Conservation (phyloP, 2,113 vertebrate species). For the Alethe diademata region DNA sequence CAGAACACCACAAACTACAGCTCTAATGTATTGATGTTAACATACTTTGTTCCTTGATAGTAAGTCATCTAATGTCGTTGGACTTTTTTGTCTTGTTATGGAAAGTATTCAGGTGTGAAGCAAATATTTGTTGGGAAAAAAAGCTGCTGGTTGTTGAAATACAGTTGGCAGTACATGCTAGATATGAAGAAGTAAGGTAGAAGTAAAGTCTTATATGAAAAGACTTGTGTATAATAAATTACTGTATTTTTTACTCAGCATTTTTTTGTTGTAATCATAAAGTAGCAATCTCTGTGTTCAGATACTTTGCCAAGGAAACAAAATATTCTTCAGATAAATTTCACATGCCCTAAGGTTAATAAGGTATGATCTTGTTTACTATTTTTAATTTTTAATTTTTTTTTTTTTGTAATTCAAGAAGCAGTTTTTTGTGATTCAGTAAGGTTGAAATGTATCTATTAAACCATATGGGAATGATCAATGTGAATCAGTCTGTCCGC, state of each 20-base stretch:
- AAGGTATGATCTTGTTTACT: slow-evolving; percentile 67
- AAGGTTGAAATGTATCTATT: slow-evolving; percentile 45
- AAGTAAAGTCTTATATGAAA: slow-evolving; percentile 63
- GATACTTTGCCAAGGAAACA: slow-evolving; percentile 53
- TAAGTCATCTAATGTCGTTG: not conserved
- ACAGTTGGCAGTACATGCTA: not conserved
- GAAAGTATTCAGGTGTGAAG: not conserved
- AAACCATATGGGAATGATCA: slow-evolving; percentile 52
- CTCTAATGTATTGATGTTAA: slow-evolving; percentile 39
- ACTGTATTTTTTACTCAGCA: slow-evolving; percentile 41
- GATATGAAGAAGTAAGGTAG: slow-evolving; percentile 25
- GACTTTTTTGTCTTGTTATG: not conserved
- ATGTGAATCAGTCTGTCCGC: slow-evolving; percentile 32
- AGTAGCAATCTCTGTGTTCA: slow-evolving; percentile 65
- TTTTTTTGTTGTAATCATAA: slow-evolving; percentile 71
- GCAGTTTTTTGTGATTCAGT: slow-evolving; percentile 42
- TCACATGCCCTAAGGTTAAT: slow-evolving; percentile 67
- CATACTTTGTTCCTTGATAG: slow-evolving; percentile 11
- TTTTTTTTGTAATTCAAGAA: slow-evolving; percentile 75
- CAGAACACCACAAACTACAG: not conserved
- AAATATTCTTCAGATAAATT: slow-evolving; percentile 73
- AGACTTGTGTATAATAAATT: slow-evolving; percentile 63
- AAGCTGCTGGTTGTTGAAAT: slow-evolving; percentile 21
- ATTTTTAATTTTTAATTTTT: slow-evolving; percentile 46
- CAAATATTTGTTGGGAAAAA: not conserved